Percentiles rank a stretch among this genome's conserved stretches.
Evolutionary conservation across 2,113 vertebrate species (phyloP).

Genomic region (Campylomormyrus numenius): DNA sequence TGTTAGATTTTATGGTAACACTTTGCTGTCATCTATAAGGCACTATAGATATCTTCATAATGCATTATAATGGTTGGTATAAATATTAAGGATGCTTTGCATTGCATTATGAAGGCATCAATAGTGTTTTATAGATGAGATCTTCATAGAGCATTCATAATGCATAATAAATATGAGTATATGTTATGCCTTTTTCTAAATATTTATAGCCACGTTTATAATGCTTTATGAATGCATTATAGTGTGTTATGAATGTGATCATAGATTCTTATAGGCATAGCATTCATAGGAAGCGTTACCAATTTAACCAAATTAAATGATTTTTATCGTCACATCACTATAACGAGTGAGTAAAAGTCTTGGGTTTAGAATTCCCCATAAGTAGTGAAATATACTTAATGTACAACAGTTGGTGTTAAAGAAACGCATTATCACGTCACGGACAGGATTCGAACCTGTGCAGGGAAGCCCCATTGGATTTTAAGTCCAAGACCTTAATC

Average conservation of each 20-base stretch:
- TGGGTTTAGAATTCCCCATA: background rate
- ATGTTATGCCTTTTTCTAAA: background rate
- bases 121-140: background rate
- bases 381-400: background rate
- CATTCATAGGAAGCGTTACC: background rate
- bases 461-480: no score
- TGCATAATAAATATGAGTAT: background rate
- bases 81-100: background rate
- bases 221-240: background rate
- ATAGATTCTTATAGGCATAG: background rate
- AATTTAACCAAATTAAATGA: background rate
- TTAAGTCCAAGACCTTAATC: no score
- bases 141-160: background rate
- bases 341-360: background rate
- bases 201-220: background rate
- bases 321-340: background rate
- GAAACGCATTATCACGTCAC: fast-evolving
- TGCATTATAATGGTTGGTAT: background rate
- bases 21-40: background rate
- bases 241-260: background rate
- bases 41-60: background rate
- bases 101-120: background rate
- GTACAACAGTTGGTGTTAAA: background rate
- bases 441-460: no score
- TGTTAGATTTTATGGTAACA: background rate